These are phyloP conservation scores for Hyposmocoma kahamanoa DNA, from an alignment of 1,140 invertebrate genomes.

Conservation along the genomic window DNA sequence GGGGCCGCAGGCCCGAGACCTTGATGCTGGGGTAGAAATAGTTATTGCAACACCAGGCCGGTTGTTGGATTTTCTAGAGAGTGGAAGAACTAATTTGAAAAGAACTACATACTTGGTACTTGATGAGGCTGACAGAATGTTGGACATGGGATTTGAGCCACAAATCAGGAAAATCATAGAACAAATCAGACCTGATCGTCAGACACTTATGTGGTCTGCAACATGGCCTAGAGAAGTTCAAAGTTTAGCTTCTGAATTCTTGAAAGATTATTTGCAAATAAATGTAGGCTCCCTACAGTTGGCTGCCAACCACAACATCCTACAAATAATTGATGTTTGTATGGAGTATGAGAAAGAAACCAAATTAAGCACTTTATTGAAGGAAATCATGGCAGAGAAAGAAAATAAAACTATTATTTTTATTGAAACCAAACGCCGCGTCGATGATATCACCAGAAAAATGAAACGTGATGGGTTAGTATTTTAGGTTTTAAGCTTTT, in stretches of 20 bases:
- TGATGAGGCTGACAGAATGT: conserved; percentile 97
- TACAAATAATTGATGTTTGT: conserved; percentile 93
- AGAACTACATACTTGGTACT: conserved; percentile 96
- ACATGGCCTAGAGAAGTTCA: conserved; percentile 96
- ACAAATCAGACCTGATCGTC: conserved; percentile 88
- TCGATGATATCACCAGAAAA: conserved; percentile 90
- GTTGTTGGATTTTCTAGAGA: conserved; percentile 96
- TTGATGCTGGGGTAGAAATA: conserved; percentile 91
- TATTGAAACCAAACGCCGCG: conserved; percentile 92
- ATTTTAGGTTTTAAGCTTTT: not conserved
- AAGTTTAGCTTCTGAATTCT: conserved; percentile 89
- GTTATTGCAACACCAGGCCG: conserved; percentile 96
- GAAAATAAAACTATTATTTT: conserved; percentile 95
- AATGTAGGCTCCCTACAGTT: conserved; percentile 92
- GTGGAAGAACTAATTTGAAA: conserved; percentile 90
- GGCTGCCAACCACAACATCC: conserved; percentile 94
- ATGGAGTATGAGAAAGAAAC: conserved; percentile 87
- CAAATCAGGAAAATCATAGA: conserved; percentile 98
- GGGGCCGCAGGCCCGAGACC: conserved; percentile 85
- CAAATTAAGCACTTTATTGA: conserved; percentile 83
- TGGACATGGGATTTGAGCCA: conserved; percentile 99
- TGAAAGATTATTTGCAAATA: conserved; percentile 90
- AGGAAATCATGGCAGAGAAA: conserved; percentile 89
- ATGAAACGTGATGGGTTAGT: conserved; percentile 87
- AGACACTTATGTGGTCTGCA: conserved; percentile 92